Evolutionary conservation across 2,113 vertebrate species (phyloP), one percentile per base, ranked within the genome.

Genomic region (Notarius quadriscutis): DNA sequence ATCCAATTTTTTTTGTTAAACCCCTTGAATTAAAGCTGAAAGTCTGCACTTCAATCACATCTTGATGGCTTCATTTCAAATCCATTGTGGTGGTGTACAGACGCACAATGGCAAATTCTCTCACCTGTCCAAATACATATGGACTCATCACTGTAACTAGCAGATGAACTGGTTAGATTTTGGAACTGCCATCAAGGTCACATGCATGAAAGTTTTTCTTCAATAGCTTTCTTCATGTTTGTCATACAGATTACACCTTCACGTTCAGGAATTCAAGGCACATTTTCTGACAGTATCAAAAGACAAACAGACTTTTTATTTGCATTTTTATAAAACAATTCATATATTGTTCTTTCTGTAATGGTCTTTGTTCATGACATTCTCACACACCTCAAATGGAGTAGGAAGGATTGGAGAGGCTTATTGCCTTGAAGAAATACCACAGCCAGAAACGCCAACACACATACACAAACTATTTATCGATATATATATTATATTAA

Each of bases 261-360:
- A 41, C 4, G 41, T 41, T 41, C 41, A 41, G 41, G 41, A 41
- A 41, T 41, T 41, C 41, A 41, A 41, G 41, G 41, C 41, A 41
- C 41, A 4, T 41, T 41, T 41, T 41, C 41, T 41, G 14, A 81
- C 5, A 2, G 3, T 8, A 7, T 7, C 30, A 62, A 60, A 62
- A 81, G 30, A 81, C 57, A 60, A 34, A 18, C 50, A 79, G 12
- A 15, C 9, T 55, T 80, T 58, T 81, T 62, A 71, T 53, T 69
- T 18, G 53, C 48, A 53, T 69, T 77, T 62, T 51, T 62, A 85
- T 85, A 86, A 86, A 86, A 86, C 84, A 86, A 12, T 20, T 4
- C 5, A 27, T 50, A 78, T 79, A 65, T 25, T 27, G n/a, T 79
- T 78, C 20, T 30, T 51, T 67, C 34, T 30, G 78, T 80, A 58